Conservation (phyloP, 2,888 invertebrate species). For the Pammene aurita region DNA sequence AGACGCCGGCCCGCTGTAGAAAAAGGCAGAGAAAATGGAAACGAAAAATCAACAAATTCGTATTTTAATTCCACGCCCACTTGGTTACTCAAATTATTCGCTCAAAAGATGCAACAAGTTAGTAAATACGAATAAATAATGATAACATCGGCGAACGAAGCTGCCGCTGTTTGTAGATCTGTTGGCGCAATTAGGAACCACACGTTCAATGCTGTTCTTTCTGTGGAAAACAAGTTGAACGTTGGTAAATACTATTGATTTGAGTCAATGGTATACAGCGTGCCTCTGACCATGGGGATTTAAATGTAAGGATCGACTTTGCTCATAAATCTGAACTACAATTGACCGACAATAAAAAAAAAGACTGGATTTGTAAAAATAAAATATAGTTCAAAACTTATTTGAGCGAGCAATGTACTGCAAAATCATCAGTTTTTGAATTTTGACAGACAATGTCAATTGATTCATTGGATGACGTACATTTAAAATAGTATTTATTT, state of each 20-base stretch:
- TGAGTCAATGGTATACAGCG: background rate
- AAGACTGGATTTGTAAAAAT: too few species aligned
- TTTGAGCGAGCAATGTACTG: too few species aligned
- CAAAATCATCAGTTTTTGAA: too few species aligned
- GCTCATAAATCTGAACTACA: too few species aligned
- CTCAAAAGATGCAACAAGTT: slow-evolving; percentile 40
- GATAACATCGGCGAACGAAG: background rate
- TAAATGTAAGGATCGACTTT: too few species aligned
- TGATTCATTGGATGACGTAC: too few species aligned
- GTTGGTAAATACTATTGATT: background rate
- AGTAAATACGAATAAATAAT: slow-evolving; percentile 25
- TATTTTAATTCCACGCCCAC: slow-evolving; percentile 38
- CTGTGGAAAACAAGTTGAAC: background rate
- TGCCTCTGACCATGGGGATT: too few species aligned
- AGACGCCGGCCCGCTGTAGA: slow-evolving; percentile 57
- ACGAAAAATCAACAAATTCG: slow-evolving; percentile 54
- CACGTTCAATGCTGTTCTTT: background rate
- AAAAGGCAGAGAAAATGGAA: slow-evolving; percentile 62
- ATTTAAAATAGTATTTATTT: too few species aligned
- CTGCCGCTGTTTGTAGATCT: slow-evolving; percentile 7
- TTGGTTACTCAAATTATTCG: slow-evolving; percentile 43
- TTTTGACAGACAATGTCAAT: too few species aligned
- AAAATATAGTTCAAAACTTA: too few species aligned
- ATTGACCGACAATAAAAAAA: too few species aligned
- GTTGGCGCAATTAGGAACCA: slow-evolving; percentile 2